Base-by-base conservation (phyloP, 2,888 invertebrate genomes). In the Caenorhabditis plicata region DNA sequence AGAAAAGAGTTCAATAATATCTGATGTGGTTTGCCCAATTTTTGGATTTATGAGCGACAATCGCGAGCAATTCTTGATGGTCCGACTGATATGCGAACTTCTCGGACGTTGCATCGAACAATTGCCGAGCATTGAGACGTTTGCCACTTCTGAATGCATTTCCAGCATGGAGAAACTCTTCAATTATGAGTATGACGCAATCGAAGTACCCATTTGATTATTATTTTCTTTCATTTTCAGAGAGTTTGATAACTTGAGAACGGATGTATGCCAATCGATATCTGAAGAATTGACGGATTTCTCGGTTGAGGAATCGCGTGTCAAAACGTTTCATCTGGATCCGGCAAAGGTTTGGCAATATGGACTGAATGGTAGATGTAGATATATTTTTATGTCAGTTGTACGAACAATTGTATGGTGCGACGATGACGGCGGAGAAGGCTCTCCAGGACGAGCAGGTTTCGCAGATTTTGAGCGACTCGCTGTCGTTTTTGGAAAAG, bases 31-130 rank as follows among this genome's bases (percentile, higher is more conserved):
- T 42, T 83, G 88, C 51, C 88, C 88, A 40, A 83, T 90, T 35
- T 89, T 88, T 78, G 89, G 89, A 80, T 89, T 88, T 74, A 89
- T 88, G 0, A 87, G 89, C 4, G 88, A 88, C 75, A 85, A 87
- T 1, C 85, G 90, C 67, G 89, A 89, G 73, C 89, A 89, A 77
- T 89, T 88, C 82, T 84, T 90, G 49, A 81, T 90, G 41, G 81
- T 61, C 20, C 48, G 65, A 8, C 46, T 69, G 2, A 54, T 89
- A 68, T 86, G 87, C 17, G 71, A 73, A 36, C 49, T 74, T 1
- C 36, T 74, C 23, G 51, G 46, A 3, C 47, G 70, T 2, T 48
- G 62, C n/a, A 44, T 70, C 2, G 57, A 63, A 23, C 46, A 61
- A 27, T 49, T 63, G 1, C 35, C 47, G 0, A 27, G 22, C 2